Evolutionary conservation across 2,888 invertebrate genomes (phyloP).

Genomic region (Serrognathus titanus): DNA sequence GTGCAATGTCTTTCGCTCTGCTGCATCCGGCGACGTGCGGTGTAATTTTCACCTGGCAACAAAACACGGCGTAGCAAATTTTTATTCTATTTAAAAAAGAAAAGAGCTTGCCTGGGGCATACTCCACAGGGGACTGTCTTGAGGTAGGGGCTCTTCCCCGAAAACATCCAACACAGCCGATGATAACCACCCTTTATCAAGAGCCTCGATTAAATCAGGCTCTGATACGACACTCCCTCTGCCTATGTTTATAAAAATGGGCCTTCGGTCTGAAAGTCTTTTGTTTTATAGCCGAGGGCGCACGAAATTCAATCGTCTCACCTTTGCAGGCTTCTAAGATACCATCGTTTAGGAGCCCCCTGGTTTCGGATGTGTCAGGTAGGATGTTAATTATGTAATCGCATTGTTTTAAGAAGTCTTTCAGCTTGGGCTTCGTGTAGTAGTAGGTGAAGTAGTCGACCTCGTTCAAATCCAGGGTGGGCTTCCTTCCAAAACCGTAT

Average conservation of each 20-base stretch:
- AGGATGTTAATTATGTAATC: constrained; percentile 57
- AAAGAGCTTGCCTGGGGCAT: constrained; percentile 47
- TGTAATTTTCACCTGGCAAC: constrained; percentile 47
- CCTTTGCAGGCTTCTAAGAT: constrained; percentile 50
- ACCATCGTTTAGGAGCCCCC: constrained; percentile 50
- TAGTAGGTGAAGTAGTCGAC: constrained; percentile 2
- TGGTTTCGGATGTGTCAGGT: constrained; percentile 52
- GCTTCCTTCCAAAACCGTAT: constrained; percentile 18
- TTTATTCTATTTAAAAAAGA: background rate
- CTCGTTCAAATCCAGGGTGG: background rate
- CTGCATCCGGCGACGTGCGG: constrained; percentile 50
- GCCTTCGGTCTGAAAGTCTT: constrained; percentile 33
- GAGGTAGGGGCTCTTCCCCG: constrained; percentile 53
- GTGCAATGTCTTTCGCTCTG: constrained; percentile 47
- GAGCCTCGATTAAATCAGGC: constrained; percentile 50
- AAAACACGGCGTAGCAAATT: background rate
- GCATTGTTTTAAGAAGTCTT: constrained; percentile 46
- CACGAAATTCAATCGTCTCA: constrained; percentile 10
- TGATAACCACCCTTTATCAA: constrained; percentile 53
- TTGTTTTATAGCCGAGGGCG: background rate
- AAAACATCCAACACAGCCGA: constrained; percentile 58
- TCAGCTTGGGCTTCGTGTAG: constrained; percentile 27
- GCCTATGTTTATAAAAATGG: constrained; percentile 59
- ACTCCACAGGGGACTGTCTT: constrained; percentile 51
- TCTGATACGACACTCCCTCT: constrained; percentile 56